phyloP scores from a whole-genome alignment of 2,888 invertebrate genomes.

The Calephelis perditalis region DNA sequence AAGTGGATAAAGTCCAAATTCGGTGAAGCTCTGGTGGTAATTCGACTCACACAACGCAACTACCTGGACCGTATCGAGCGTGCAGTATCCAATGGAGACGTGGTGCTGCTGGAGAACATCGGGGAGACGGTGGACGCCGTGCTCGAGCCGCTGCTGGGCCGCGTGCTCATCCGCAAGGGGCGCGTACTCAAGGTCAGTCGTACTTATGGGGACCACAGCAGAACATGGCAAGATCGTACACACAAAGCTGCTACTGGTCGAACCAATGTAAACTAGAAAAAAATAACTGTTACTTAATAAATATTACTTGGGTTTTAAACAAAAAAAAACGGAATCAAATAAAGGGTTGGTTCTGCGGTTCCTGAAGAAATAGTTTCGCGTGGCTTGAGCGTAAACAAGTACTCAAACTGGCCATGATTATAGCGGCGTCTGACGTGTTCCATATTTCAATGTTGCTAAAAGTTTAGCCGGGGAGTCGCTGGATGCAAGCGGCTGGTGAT shows the following conservation, averaged over 20 bases:
- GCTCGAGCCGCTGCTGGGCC: conserved; percentile 91
- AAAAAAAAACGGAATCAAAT: no score
- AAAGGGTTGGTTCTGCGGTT: no score
- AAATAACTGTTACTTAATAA: no score
- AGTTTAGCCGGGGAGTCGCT: no score
- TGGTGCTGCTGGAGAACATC: conserved; percentile 92
- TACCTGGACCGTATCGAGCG: conserved; percentile 91
- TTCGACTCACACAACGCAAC: conserved; percentile 88
- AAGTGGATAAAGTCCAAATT: conserved; percentile 97
- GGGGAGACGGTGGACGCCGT: conserved; percentile 94
- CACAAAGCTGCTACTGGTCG: not conserved
- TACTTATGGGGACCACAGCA: not conserved
- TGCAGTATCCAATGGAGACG: conserved; percentile 84
- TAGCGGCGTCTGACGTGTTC: no score
- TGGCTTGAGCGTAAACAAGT: no score
- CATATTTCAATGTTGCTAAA: no score
- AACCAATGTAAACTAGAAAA: no score
- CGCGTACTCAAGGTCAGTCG: conserved; percentile 77
- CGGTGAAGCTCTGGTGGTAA: conserved; percentile 83
- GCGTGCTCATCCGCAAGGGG: conserved; percentile 93
- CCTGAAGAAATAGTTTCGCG: no score
- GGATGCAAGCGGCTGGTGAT: no score
- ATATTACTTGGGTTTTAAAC: no score
- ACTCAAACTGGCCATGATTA: no score
- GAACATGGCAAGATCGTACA: not conserved